These are phyloP conservation scores for Sebastiscus tertius DNA, from an alignment of 2,797 vertebrate species.

Conservation along the genomic window DNA sequence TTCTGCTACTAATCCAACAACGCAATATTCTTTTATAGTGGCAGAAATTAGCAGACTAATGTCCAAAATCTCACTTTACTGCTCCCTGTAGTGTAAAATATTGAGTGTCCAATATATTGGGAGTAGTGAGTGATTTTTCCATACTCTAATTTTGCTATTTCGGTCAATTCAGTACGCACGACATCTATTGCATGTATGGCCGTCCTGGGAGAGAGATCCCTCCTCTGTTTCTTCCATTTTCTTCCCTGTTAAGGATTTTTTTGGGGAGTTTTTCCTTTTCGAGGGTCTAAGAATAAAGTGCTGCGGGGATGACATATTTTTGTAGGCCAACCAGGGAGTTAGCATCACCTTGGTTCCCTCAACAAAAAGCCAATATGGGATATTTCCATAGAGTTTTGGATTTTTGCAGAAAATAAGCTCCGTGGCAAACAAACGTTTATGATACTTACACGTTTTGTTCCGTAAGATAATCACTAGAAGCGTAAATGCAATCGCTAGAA, in stretches of 20 bases:
- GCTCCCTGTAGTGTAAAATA: background rate
- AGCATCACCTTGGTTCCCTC: no score
- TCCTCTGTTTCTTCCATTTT: background rate
- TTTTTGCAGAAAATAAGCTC: no score
- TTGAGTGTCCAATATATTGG: background rate
- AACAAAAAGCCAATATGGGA: no score
- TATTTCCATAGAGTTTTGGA: no score
- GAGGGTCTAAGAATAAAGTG: background rate
- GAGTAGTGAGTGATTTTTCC: background rate
- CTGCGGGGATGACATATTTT: no score
- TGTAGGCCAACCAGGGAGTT: no score
- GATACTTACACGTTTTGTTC: no score
- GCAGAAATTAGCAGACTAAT: background rate
- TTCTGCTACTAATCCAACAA: background rate
- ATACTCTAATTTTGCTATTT: background rate
- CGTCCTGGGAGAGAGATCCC: background rate
- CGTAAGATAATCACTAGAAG: no score
- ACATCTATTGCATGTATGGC: background rate
- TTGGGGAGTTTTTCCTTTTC: background rate
- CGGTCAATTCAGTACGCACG: background rate
- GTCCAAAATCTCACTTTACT: background rate
- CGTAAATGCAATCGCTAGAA: no score
- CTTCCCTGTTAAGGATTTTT: background rate
- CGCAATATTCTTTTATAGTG: background rate
- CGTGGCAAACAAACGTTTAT: no score